Base-by-base conservation (phyloP, 2,113 vertebrate species). In the Argyrosomus japonicus region DNA sequence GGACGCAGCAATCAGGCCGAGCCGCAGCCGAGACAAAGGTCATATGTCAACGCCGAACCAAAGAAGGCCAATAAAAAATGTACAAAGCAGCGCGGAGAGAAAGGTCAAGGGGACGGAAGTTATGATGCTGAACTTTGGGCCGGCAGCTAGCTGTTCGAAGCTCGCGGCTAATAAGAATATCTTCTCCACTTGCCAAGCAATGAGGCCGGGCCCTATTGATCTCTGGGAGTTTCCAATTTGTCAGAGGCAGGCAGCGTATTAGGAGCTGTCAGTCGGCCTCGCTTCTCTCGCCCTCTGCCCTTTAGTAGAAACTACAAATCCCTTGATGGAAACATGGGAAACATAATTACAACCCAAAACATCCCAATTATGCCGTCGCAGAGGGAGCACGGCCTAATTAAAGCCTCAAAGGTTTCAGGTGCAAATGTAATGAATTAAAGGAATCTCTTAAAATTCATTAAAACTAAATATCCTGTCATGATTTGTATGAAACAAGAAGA, bases 81-180 rank as follows among this genome's bases (percentile, higher is more conserved):
- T 56, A 73, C 61, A 68, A 78, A 88, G 82, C 51, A 71, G 29
- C 54, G 14, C 64, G 2, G 17, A 32, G 60, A 50, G 27, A 94
- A 94, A 94, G 93, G 93, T 94, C 91, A 93, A 83, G 82, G 74
- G 79, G 87, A 86, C 68, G 86, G 82, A 71, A 87, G 86, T 84
- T 82, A 85, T 85, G 88, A 83, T 67, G 87, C 50, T 95, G 92
- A 93, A 94, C 93, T 93, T 94, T 94, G 87, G 85, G 81, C 27
- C 62, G 45, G 80, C 74, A 48, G 79, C 72, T 23, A 50, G 78
- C 74, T 32, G 43, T 72, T 85, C 62, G 62, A 76, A 89, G 76
- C 77, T 21, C 3, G 67, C 72, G 83, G 74, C 84, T 89, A 92
- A 94, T 93, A 90, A 85, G 88, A 93, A 93, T 91, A 91, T 87